Percentiles rank a stretch among this genome's conserved stretches.
Conservation (phyloP, 2,888 invertebrate species). For the Cremastinae sp. region DNA sequence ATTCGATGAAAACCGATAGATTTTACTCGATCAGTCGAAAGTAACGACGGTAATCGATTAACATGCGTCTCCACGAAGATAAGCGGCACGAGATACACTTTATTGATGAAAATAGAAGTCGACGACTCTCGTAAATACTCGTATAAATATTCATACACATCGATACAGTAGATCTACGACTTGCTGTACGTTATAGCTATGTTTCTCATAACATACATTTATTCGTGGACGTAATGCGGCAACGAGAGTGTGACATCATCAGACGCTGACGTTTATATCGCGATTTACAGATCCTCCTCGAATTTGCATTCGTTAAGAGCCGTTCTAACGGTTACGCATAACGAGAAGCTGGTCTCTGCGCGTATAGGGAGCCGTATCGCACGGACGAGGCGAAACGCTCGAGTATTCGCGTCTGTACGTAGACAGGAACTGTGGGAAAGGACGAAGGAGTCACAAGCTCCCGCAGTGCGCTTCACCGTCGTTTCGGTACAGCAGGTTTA, state of each 20-base stretch:
- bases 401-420: background rate
- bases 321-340: conserved; percentile 49
- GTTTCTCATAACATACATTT: conserved; percentile 46
- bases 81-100: conserved; percentile 44
- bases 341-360: conserved; percentile 11
- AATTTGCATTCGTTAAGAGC: conserved; percentile 41
- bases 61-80: conserved; percentile 17
- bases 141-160: conserved; percentile 1
- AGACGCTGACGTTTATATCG: conserved; percentile 55
- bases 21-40: conserved; percentile 35
- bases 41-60: conserved; percentile 41
- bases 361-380: background rate
- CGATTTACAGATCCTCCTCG: conserved; percentile 55
- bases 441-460: conserved; percentile 35
- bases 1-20: conserved; percentile 60
- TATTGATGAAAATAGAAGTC: conserved; percentile 58
- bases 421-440: conserved; percentile 27
- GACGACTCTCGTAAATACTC: conserved; percentile 46
- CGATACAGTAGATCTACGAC: background rate
- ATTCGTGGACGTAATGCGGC: conserved; percentile 46
- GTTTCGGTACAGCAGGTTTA: conserved; percentile 55
- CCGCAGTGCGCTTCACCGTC: conserved; percentile 36
- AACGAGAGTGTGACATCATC: conserved; percentile 54
- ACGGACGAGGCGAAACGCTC: background rate
- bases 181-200: background rate